These are phyloP conservation scores for Eledona agricola DNA, from an alignment of 2,888 invertebrate genomes.

Conservation along the genomic window DNA sequence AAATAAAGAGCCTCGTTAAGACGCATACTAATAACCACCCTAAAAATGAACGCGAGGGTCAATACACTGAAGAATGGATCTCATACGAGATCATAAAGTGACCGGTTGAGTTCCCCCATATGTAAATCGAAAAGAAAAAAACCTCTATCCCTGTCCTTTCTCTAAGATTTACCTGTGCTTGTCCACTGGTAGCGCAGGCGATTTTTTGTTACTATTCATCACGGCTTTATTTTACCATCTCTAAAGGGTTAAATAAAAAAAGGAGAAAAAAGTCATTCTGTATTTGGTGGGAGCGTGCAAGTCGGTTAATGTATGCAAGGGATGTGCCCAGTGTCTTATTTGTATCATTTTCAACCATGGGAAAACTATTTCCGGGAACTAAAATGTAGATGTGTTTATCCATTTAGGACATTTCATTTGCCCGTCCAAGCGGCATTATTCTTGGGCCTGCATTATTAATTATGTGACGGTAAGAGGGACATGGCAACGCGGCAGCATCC, in stretches of 20 bases:
- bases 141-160: constrained; percentile 28
- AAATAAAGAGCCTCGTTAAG: constrained; percentile 6
- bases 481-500: too few species aligned
- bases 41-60: constrained; percentile 40
- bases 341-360: too few species aligned
- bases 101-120: constrained; percentile 46
- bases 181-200: constrained; percentile 31
- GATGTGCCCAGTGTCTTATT: constrained; percentile 24
- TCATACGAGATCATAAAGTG: constrained; percentile 41
- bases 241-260: constrained; percentile 31
- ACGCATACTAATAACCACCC: constrained; percentile 10
- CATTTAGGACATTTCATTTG: too few species aligned
- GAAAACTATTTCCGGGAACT: too few species aligned
- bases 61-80: constrained; percentile 42
- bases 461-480: too few species aligned
- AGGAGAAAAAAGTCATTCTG: constrained; percentile 33
- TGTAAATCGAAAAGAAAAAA: constrained; percentile 46
- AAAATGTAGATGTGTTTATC: too few species aligned
- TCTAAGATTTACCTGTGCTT: constrained; percentile 27
- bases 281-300: constrained; percentile 32
- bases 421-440: too few species aligned
- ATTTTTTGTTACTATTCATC: constrained; percentile 32
- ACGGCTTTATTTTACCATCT: constrained; percentile 21
- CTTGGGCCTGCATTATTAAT: too few species aligned
- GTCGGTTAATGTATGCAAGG: constrained; percentile 22